Evolutionary conservation across 2,888 invertebrate genomes (phyloP).

Genomic region (Leptinotarsa haldemani): DNA sequence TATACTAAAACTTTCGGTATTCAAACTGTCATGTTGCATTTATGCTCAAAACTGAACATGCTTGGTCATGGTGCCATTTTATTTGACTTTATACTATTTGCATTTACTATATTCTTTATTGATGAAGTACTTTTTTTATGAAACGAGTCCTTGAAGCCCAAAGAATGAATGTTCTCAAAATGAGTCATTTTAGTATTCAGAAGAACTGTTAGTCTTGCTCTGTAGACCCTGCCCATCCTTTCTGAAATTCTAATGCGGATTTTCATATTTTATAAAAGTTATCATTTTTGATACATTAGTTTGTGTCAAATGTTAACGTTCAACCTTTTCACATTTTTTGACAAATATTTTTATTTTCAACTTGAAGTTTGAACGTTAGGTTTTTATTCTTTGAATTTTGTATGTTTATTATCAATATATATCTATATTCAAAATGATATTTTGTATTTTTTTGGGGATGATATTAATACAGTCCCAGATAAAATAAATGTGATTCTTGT

Average conservation of each 20-base stretch:
- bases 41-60: too few relatives aligned
- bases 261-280: not conserved
- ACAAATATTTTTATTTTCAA: not conserved
- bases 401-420: slow-evolving; percentile 14
- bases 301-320: not conserved
- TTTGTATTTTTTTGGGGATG: not conserved
- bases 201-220: slow-evolving; percentile 1
- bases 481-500: too few relatives aligned
- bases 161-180: slow-evolving; percentile 8
- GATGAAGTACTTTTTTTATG: not conserved
- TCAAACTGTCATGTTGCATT: too few relatives aligned
- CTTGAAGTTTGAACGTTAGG: not conserved
- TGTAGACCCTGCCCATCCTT: not conserved
- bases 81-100: not conserved
- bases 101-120: not conserved
- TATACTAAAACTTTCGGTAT: too few relatives aligned
- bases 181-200: not conserved
- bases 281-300: not conserved
- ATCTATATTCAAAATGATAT: not conserved
- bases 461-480: not conserved
- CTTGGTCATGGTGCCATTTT: not conserved
- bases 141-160: slow-evolving; percentile 12
- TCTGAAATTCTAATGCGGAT: not conserved
- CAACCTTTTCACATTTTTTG: not conserved
- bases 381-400: slow-evolving; percentile 10